These are phyloP conservation scores for Calosoma granatense DNA, from an alignment of 1,140 invertebrate species.

Conservation along the genomic window DNA sequence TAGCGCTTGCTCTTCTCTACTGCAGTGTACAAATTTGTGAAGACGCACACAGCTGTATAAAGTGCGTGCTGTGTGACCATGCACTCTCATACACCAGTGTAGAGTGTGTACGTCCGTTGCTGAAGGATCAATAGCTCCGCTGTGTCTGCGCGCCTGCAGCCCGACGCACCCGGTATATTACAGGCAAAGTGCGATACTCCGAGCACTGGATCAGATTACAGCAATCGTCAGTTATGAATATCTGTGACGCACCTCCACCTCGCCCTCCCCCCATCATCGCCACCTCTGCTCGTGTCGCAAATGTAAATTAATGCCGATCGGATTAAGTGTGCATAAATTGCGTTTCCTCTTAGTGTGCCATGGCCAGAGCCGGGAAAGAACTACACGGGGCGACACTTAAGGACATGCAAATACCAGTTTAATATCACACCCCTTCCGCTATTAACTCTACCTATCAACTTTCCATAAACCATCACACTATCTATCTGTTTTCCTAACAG, in stretches of 20 bases:
- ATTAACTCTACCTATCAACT: no score
- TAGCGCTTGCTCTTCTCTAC: no score
- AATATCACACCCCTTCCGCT: not conserved
- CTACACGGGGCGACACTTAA: not conserved
- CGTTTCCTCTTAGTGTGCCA: not conserved
- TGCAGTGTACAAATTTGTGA: no score
- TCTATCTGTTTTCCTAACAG: no score
- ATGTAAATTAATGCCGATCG: slow-evolving; percentile 4
- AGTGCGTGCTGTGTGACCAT: no score
- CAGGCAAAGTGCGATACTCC: no score
- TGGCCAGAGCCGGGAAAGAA: not conserved
- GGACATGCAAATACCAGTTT: not conserved
- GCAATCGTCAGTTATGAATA: slow-evolving; percentile 5
- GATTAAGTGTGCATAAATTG: not conserved
- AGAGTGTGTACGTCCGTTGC: no score
- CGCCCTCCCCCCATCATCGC: no score
- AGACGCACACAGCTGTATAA: no score
- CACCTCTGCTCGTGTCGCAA: not conserved
- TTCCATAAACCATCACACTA: no score
- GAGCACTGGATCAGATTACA: slow-evolving; percentile 1
- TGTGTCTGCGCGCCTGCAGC: not conserved
- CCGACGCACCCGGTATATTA: not conserved
- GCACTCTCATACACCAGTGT: no score
- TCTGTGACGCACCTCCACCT: no score
- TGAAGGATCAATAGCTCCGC: not conserved